Evolutionary conservation across 2,888 invertebrate genomes (phyloP).

Genomic region (Agrotis clavis): DNA sequence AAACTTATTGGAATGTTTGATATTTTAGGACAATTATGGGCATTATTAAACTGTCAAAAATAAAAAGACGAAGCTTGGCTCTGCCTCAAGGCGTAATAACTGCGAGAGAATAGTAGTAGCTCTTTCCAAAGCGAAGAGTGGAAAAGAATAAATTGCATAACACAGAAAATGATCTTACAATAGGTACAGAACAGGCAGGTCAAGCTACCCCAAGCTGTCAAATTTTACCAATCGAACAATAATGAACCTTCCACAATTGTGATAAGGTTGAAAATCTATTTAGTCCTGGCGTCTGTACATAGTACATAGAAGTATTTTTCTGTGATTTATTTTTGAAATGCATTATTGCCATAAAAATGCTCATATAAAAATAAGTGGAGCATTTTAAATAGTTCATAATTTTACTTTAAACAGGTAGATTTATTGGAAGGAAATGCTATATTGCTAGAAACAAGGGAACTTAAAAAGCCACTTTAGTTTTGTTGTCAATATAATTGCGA

Average conservation of each 20-base stretch:
- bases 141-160: background rate
- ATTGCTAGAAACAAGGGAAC: background rate
- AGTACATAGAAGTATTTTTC: background rate
- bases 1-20: constrained; percentile 42
- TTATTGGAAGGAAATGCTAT: background rate
- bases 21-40: background rate
- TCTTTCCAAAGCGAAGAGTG: too few species aligned
- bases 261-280: too few species aligned
- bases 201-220: too few species aligned
- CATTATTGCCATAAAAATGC: background rate
- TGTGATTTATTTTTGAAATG: constrained; percentile 17
- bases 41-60: too few species aligned
- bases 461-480: too few species aligned
- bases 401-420: background rate
- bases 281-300: background rate
- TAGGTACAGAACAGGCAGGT: background rate
- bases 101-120: too few species aligned
- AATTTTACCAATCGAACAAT: too few species aligned
- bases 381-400: constrained; percentile 16
- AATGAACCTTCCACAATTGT: too few species aligned
- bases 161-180: background rate
- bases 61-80: too few species aligned
- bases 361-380: constrained; percentile 29
- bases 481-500: too few species aligned
- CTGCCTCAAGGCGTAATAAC: too few species aligned